Percentiles rank a stretch among this genome's conserved stretches.
Conservation (phyloP, 2,888 invertebrate genomes). For the Philhelius pedissequus region DNA sequence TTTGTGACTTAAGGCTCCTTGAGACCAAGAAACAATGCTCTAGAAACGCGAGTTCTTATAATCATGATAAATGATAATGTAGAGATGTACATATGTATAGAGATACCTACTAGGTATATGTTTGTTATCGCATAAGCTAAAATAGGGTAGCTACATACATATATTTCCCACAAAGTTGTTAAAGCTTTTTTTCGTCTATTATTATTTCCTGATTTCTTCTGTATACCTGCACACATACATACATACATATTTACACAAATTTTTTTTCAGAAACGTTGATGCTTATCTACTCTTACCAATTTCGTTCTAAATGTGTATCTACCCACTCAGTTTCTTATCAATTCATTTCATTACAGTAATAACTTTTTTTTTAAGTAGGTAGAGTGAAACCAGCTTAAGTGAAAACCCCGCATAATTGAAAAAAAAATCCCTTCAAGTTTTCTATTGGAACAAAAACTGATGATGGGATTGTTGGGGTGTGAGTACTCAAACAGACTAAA, state of each 20-base stretch:
- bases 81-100: not conserved
- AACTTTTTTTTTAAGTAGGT: not conserved
- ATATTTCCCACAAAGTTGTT: not conserved
- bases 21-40: not conserved
- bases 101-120: too few species aligned
- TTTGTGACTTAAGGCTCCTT: not conserved
- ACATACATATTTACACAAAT: not conserved
- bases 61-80: too few species aligned
- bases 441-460: too few species aligned
- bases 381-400: too few species aligned
- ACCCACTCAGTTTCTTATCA: slow-evolving; percentile 7
- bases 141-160: too few species aligned
- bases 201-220: not conserved
- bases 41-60: not conserved
- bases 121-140: not conserved
- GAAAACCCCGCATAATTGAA: too few species aligned
- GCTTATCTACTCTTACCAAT: not conserved
- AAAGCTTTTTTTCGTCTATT: not conserved
- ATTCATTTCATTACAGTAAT: slow-evolving; percentile 3
- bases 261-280: not conserved
- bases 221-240: not conserved
- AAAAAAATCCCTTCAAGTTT: too few species aligned
- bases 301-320: slow-evolving; percentile 7
- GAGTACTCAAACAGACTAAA: too few species aligned
- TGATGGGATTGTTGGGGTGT: too few species aligned